Base-by-base conservation (phyloP, 2,797 vertebrate species). In the Cyprinella venusta region DNA sequence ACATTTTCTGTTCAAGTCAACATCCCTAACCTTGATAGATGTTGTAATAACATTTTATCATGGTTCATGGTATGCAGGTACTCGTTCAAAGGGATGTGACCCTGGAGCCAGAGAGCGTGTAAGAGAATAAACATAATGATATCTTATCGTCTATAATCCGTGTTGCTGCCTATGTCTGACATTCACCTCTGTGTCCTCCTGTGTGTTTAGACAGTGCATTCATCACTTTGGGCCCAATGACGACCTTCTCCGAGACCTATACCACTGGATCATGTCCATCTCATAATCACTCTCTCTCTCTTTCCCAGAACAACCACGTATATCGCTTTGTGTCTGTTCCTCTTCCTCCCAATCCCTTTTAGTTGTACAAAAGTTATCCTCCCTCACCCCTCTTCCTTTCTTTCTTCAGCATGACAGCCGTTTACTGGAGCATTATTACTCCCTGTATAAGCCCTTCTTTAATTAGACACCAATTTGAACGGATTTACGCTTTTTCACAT, bases 391-490 rank as follows among this genome's bases (percentile, higher is more conserved):
- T 52, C 30, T 33, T 24, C 30, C 38, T 78, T 48, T 61, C 52
- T 74, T 82, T 79, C 36, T 40, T 45, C 71, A 75, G 67, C 76
- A 78, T 71, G 83, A 83, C 82, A 89, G 90, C 88, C 90, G 85
- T 91, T 89, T 90, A 86, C 88, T 87, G 84, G 88, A 91, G 90
- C 90, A 88, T 88, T 89, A 75, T 85, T 85, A 87, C 88, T 80
- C 90, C 91, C 90, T 80, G 61, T 80, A 84, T 91, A 91, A 93
- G 92, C 92, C 48, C 92, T 89, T 85, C 91, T 89, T 92, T 94
- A 92, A 94, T 94, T 93, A 94, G 89, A 85, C 86, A 76, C 84
- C 81, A 91, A 92, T 93, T 93, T 93, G 91, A 89, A 91, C 83
- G 90, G 90, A 93, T 93, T 93, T 92, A 92, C 83, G 68, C 89